Conservation (phyloP, 2,113 vertebrate genomes). For the Leptobrachium ailaonicum region DNA sequence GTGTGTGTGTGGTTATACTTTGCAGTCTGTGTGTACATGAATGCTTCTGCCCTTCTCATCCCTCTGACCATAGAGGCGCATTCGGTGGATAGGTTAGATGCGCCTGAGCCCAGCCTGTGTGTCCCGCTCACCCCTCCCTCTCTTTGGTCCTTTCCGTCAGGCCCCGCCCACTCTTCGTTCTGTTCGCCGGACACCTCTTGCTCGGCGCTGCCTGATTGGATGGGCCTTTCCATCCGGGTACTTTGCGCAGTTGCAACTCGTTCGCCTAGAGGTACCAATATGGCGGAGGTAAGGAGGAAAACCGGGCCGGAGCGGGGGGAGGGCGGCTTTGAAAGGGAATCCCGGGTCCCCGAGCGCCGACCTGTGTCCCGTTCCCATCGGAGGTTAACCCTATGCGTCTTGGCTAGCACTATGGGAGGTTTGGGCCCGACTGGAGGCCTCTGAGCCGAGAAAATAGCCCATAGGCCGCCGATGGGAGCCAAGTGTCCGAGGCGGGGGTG, state of each 20-base stretch:
- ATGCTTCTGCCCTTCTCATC: no score
- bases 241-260: constrained; percentile 78
- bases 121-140: constrained; percentile 36
- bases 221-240: constrained; percentile 85
- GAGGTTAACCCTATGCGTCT: not conserved
- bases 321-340: constrained; percentile 45
- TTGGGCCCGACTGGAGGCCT: constrained; percentile 28
- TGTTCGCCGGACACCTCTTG: constrained; percentile 35
- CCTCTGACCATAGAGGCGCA: no score
- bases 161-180: constrained; percentile 41
- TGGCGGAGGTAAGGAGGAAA: constrained; percentile 97
- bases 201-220: constrained; percentile 75
- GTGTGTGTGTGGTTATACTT: no score
- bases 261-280: constrained; percentile 93
- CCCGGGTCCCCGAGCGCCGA: not conserved
- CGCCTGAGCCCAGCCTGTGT: constrained; percentile 16
- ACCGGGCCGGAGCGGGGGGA: constrained; percentile 75
- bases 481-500: constrained; percentile 51
- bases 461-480: constrained; percentile 32
- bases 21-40: no score
- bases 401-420: constrained; percentile 9
- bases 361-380: not conserved
- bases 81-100: not conserved
- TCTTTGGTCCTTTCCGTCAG: constrained; percentile 22
- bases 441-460: not conserved